Evolutionary conservation across 2,888 invertebrate genomes (phyloP), one percentile per base, ranked within the genome.

Genomic region (Ferdinandea cuprea): DNA sequence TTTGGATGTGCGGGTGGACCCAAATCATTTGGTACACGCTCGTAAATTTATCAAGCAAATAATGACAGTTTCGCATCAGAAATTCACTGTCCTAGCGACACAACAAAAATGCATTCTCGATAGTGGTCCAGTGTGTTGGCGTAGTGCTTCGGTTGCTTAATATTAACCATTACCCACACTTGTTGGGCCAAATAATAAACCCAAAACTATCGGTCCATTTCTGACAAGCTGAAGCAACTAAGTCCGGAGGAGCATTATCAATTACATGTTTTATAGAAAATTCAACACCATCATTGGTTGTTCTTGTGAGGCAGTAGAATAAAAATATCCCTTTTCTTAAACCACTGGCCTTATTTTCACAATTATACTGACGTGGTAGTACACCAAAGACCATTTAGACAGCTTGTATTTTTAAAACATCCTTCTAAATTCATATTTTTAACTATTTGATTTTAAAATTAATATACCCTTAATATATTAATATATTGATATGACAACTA

Each of bases 311-410:
- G 48, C 11, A 50, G 40, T 77, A 58, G 71, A 59, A 59, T 81
- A 77, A 71, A 66, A 76, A 81, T 66, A 71, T 77, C 65, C 71
- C 61, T 77, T 80, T 81, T 76, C 76, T 81, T 81, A 52, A 81
- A 81, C 81, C 58, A 58, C 77, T 46, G 72, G 58, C n/a, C n/a
- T n/a, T n/a, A n/a, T n/a, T n/a, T n/a, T n/a, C n/a, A n/a, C n/a
- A n/a, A n/a, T n/a, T n/a, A n/a, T n/a, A n/a, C n/a, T n/a, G n/a
- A n/a, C n/a, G n/a, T n/a, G n/a, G n/a, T n/a, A n/a, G n/a, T n/a
- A n/a, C n/a, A n/a, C n/a, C n/a, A n/a, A n/a, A n/a, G n/a, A n/a
- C n/a, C n/a, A n/a, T n/a, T n/a, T n/a, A n/a, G n/a, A n/a, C n/a
- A n/a, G n/a, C n/a, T n/a, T n/a, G n/a, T n/a, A n/a, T n/a, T n/a